Conservation (phyloP, 2,797 vertebrate genomes). For the Pyrocephalus nanus region DNA sequence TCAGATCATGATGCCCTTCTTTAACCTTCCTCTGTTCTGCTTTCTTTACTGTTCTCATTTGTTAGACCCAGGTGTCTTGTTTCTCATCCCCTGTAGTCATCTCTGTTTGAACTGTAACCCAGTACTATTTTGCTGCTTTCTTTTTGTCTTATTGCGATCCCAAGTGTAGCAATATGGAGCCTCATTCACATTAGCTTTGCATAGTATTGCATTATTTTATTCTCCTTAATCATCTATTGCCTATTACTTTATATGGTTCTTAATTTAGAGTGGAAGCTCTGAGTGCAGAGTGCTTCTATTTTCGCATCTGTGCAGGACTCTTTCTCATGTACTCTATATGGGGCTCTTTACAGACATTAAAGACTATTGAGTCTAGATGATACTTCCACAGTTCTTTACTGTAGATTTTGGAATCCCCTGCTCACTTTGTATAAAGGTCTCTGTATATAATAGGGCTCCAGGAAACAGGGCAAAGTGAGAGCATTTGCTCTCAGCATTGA, state of each 20-base stretch:
- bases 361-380: not conserved
- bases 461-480: not conserved
- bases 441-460: not conserved
- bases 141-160: not conserved
- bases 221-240: not conserved
- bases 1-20: not conserved
- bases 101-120: not conserved
- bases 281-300: not conserved
- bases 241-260: not conserved
- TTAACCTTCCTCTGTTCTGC: not conserved
- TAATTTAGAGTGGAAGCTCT: not conserved
- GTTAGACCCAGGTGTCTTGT: not conserved
- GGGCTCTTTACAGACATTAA: not conserved
- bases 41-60: not conserved
- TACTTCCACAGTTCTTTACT: not conserved
- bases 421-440: not conserved
- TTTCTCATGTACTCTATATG: not conserved
- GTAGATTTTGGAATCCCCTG: not conserved
- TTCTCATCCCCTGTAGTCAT: not conserved
- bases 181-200: not conserved
- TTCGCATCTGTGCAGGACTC: not conserved
- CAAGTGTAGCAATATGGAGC: not conserved
- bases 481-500: not conserved
- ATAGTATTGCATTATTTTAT: not conserved
- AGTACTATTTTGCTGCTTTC: not conserved